phyloP scores from a whole-genome alignment of 2,888 invertebrate genomes.

The Papilio protenor region DNA sequence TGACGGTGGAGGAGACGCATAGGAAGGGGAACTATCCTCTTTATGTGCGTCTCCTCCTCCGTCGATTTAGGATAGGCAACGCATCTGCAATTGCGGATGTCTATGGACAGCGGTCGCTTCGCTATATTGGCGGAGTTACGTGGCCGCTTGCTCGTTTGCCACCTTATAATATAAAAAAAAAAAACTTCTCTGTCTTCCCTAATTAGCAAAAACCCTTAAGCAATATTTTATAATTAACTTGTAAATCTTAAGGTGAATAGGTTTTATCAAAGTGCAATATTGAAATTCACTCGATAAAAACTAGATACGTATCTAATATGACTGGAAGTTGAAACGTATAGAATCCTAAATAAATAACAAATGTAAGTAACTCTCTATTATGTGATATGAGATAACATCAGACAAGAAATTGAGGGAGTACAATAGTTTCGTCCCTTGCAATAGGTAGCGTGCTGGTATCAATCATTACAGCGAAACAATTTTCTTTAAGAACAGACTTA shows the following conservation, averaged over 20 bases:
- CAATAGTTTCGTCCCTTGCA: constrained; percentile 32
- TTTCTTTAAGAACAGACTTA: constrained; percentile 25
- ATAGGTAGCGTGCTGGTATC: constrained; percentile 24
- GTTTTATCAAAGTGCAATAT: background rate
- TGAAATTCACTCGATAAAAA: background rate
- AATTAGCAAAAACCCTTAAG: background rate
- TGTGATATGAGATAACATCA: constrained; percentile 29
- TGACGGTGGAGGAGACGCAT: too few species aligned
- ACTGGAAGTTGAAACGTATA: constrained; percentile 6
- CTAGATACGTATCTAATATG: background rate
- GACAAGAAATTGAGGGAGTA: constrained; percentile 29
- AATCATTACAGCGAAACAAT: constrained; percentile 20
- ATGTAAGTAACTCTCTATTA: constrained; percentile 1
- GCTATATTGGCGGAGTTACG: too few species aligned
- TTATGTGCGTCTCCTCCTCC: too few species aligned
- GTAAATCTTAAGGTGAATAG: background rate
- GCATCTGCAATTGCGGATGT: too few species aligned
- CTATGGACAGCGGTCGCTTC: too few species aligned
- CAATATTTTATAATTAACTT: background rate
- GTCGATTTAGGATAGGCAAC: too few species aligned
- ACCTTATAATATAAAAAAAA: too few species aligned
- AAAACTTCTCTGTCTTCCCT: background rate
- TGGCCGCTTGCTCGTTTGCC: too few species aligned
- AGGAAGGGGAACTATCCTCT: too few species aligned
- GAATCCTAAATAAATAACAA: constrained; percentile 20